These are phyloP conservation scores for Gerris lacustris DNA, from an alignment of 2,888 invertebrate species.

Conservation along the genomic window DNA sequence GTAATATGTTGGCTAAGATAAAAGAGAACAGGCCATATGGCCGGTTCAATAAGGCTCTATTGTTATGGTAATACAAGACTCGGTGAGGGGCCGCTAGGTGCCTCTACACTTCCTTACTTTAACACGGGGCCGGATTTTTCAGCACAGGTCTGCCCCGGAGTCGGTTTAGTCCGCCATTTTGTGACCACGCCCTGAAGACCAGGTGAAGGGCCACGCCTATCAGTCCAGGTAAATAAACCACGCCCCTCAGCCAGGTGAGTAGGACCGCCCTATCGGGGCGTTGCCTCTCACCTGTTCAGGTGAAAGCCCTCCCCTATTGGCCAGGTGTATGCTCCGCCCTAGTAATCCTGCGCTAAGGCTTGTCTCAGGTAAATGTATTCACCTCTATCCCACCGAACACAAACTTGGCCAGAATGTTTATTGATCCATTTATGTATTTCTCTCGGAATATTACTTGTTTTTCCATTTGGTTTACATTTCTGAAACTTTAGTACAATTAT, in stretches of 20 bases:
- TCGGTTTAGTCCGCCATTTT: neutral
- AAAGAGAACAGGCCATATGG: neutral
- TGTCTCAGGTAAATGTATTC: too few relatives aligned
- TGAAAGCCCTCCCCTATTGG: neutral
- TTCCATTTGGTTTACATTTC: too few relatives aligned
- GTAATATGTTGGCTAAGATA: neutral
- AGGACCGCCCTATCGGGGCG: neutral
- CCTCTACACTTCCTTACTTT: neutral
- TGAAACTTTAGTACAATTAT: too few relatives aligned
- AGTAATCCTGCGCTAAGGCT: too few relatives aligned
- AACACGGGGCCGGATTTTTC: neutral
- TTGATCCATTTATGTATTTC: too few relatives aligned
- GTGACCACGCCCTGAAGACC: neutral
- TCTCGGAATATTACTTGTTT: too few relatives aligned
- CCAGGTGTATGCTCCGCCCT: too few relatives aligned
- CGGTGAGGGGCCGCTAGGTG: neutral
- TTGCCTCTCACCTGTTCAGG: neutral
- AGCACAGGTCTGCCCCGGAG: too few relatives aligned
- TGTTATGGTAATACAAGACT: conserved; percentile 1
- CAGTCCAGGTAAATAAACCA: neutral
- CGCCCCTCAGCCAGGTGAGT: neutral
- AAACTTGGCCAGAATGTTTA: too few relatives aligned
- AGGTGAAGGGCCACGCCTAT: neutral
- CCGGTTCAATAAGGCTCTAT: neutral
- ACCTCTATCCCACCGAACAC: too few relatives aligned